Conservation (phyloP, 2,888 invertebrate species). For the Dryomyza anilis region DNA sequence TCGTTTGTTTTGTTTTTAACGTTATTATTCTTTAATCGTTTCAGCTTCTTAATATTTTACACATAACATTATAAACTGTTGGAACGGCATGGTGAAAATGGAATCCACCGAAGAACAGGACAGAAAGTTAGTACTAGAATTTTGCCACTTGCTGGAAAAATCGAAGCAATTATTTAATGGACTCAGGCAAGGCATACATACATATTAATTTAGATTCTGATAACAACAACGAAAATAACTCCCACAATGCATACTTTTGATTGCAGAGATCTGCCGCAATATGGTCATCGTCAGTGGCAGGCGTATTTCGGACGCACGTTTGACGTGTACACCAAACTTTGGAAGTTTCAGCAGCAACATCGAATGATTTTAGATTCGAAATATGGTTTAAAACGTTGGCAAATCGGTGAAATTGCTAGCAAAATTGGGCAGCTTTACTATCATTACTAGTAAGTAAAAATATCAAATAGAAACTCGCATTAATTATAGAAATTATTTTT, state of each 20-base stretch:
- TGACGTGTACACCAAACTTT: constrained; percentile 95
- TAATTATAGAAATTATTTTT: neutral
- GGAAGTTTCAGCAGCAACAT: constrained; percentile 98
- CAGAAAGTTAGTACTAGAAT: constrained; percentile 91
- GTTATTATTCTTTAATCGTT: constrained; percentile 21
- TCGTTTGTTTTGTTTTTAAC: too few relatives aligned
- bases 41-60: constrained; percentile 52
- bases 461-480: neutral
- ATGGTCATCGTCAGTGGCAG: constrained; percentile 98
- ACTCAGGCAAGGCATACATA: too few relatives aligned
- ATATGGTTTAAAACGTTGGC: constrained; percentile 96
- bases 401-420: constrained; percentile 97
- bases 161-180: constrained; percentile 97
- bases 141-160: constrained; percentile 94
- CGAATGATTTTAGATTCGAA: constrained; percentile 87
- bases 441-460: constrained; percentile 90
- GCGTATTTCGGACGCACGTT: constrained; percentile 95
- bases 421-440: constrained; percentile 99
- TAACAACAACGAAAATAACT: neutral
- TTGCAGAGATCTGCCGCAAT: constrained; percentile 92
- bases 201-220: neutral
- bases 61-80: constrained; percentile 55
- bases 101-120: constrained; percentile 85
- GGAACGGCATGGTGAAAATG: constrained; percentile 72
- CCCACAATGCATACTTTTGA: too few relatives aligned